Base-by-base conservation (phyloP, 1,140 invertebrate genomes). In the Drosophila orosa region DNA sequence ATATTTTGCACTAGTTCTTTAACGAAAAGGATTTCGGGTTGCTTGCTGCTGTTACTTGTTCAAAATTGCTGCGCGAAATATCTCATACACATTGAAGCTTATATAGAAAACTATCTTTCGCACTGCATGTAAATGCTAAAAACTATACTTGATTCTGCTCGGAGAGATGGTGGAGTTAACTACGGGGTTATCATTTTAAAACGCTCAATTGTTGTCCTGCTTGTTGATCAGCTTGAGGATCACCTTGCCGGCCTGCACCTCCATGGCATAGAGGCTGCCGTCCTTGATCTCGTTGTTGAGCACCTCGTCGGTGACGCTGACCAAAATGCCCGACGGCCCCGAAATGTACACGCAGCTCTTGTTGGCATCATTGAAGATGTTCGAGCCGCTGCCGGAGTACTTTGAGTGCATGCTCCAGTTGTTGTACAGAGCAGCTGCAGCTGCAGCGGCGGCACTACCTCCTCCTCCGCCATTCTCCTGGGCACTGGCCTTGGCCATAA, bases 261-360 rank as follows among this genome's bases (percentile, higher is more conserved):
- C 94, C 47, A 95, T 78, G 10, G 93, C 86, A 80, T 94, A 95
- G 92, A 95, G 94, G 68, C 94, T 94, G 78, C 95, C 94, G 74
- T 95, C 94, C 67, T 94, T 93, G 66, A 95, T 93, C 73, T 90
- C 90, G 78, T 95, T 94, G 29, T 93, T 93, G 17, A 96, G 93
- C 48, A 96, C 94, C 82, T 96, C 95, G 82, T 96, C 95, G 63
- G 94, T 96, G n/a, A 97, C 92, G 44, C 95, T 91, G 17, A 97
- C 94, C 78, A 95, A 95, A 39, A 97, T 96, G 42, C 95, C 94
- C 55, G 95, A 94, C 0, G 96, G 96, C 7, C 96, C 96, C 82
- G 95, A 94, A n/a, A 96, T 92, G 71, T 95, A 95, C 40, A 96
- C 92, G 35, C 74, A 74, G 33, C 74, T 87, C 72, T 92, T 92